Evolutionary conservation across 2,888 invertebrate genomes (phyloP).

Genomic region (Tiliacea citrago): DNA sequence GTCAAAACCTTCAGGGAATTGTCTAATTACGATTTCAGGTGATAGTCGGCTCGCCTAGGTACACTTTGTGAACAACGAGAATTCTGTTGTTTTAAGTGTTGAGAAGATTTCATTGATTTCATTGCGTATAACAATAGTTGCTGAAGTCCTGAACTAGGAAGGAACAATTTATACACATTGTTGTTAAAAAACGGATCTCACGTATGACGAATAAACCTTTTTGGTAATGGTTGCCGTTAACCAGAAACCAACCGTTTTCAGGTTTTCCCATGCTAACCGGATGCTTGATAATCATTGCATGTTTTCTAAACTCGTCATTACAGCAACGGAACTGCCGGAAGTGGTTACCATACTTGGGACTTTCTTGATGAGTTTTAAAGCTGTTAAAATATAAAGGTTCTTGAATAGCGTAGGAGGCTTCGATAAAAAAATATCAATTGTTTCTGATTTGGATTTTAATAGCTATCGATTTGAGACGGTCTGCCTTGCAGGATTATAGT

Average conservation of each 20-base stretch:
- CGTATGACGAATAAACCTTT: no score
- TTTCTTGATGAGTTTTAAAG: conserved; percentile 16
- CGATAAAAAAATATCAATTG: conserved; percentile 59
- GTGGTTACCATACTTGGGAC: conserved; percentile 22
- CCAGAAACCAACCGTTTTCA: conserved; percentile 18
- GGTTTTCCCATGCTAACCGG: conserved; percentile 58
- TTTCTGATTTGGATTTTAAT: conserved; percentile 67
- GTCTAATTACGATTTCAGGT: background rate
- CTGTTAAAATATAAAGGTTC: conserved; percentile 37
- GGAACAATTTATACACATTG: conserved; percentile 9
- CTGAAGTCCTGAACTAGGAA: background rate
- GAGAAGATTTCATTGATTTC: background rate
- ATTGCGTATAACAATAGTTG: background rate
- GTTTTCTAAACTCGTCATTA: conserved; percentile 56
- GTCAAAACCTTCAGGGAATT: no score
- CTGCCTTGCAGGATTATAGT: conserved; percentile 56
- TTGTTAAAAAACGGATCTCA: background rate
- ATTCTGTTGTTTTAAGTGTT: conserved; percentile 18
- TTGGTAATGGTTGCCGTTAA: no score
- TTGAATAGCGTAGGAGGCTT: conserved; percentile 48
- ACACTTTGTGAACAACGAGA: conserved; percentile 28
- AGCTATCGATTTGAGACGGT: conserved; percentile 64
- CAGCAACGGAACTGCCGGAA: conserved; percentile 33
- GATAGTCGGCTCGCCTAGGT: conserved; percentile 39
- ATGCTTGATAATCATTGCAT: conserved; percentile 37